Conservation (phyloP, 2,888 invertebrate species). For the Ormyrus rosae region DNA sequence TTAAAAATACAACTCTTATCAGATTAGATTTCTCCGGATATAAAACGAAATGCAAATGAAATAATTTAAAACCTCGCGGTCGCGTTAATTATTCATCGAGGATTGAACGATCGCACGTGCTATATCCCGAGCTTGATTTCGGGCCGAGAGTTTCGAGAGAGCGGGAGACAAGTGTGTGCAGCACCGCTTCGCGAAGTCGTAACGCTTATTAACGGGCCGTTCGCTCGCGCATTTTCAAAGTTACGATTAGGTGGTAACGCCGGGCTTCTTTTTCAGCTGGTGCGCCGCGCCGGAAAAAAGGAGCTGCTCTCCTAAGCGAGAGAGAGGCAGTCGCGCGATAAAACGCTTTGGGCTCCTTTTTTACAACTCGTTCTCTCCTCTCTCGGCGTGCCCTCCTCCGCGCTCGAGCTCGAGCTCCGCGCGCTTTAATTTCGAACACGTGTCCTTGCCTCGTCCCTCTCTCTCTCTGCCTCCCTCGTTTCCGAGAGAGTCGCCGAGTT, state of each 20-base stretch:
- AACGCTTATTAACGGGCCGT: constrained; percentile 29
- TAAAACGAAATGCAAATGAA: too few species aligned
- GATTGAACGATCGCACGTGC: too few species aligned
- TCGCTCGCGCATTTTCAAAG: constrained; percentile 31
- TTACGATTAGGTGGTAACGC: constrained; percentile 40
- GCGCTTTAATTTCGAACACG: constrained; percentile 52
- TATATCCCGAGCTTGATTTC: too few species aligned
- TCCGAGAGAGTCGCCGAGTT: constrained; percentile 24
- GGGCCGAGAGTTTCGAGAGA: too few species aligned
- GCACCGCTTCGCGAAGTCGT: not conserved
- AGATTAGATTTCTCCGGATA: too few species aligned
- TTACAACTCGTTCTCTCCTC: constrained; percentile 34
- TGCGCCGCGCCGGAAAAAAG: not conserved
- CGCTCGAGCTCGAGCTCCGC: too few species aligned
- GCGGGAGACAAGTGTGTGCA: too few species aligned
- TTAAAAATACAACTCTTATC: too few species aligned
- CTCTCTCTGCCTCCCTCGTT: not conserved
- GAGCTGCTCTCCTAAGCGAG: not conserved
- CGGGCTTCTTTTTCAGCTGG: not conserved
- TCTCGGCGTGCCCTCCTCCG: not conserved
- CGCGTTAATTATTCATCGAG: too few species aligned
- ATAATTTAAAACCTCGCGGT: too few species aligned
- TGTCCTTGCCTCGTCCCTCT: constrained; percentile 37
- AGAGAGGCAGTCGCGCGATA: constrained; percentile 18
- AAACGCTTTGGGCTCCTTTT: constrained; percentile 25